Conservation (phyloP, 2,113 vertebrate genomes). For the Nanorana parkeri region DNA sequence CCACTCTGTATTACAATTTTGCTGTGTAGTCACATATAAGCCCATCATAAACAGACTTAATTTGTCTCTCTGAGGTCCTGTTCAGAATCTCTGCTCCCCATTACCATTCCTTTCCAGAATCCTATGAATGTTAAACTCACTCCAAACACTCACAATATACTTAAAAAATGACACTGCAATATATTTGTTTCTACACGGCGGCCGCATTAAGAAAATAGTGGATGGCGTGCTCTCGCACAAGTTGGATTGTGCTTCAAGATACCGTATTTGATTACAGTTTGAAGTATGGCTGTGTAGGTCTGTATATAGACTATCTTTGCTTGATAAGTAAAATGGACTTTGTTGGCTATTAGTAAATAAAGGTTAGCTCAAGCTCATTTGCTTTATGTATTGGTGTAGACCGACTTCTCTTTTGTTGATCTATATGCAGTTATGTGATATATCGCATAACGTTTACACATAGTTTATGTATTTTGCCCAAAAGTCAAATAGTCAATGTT, state of each 20-base stretch:
- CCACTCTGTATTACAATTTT: constrained; percentile 53
- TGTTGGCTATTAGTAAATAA: no score
- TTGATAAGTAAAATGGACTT: no score
- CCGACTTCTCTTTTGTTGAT: no score
- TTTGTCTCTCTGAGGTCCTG: constrained; percentile 56
- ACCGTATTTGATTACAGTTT: constrained; percentile 5
- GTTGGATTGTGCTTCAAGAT: constrained; percentile 36
- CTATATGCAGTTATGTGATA: no score
- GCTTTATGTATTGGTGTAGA: no score
- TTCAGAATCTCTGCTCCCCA: constrained; percentile 9
- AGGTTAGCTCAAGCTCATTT: no score
- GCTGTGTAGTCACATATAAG: constrained; percentile 21
- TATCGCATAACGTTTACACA: no score
- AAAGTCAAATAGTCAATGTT: no score
- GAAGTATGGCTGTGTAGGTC: constrained; percentile 8
- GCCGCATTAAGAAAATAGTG: constrained; percentile 25
- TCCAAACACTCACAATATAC: constrained; percentile 31
- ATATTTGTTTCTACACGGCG: constrained; percentile 30
- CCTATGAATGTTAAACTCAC: constrained; percentile 47
- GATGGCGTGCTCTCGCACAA: constrained; percentile 8
- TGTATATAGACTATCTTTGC: no score
- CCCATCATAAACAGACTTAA: constrained; percentile 56
- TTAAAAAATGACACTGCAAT: constrained; percentile 8
- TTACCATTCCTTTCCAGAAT: constrained; percentile 52
- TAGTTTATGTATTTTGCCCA: no score